phyloP scores from a whole-genome alignment of 2,888 invertebrate genomes.

The Euzophera pinguis region DNA sequence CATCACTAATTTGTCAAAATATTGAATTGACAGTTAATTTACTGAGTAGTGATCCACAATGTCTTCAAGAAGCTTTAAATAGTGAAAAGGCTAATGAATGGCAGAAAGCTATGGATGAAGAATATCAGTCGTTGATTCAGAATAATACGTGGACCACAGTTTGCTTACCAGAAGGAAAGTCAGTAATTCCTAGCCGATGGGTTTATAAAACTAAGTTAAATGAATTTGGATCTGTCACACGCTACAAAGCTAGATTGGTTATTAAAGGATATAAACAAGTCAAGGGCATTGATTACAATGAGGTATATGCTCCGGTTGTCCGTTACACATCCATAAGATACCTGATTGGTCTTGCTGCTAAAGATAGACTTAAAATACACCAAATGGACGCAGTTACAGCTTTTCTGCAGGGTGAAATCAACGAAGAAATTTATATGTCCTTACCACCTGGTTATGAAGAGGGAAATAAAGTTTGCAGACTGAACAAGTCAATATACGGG shows the following conservation, averaged over 20 bases:
- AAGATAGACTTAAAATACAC: background rate
- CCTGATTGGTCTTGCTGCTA: background rate
- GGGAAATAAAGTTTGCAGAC: background rate
- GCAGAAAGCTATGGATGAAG: slow-evolving; percentile 14
- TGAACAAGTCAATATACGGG: slow-evolving; percentile 11
- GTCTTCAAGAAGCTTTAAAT: slow-evolving; percentile 10
- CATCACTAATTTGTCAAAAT: background rate
- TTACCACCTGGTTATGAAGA: background rate
- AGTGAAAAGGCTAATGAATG: slow-evolving; percentile 13
- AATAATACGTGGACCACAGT: slow-evolving; percentile 16
- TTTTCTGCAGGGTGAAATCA: slow-evolving; percentile 18
- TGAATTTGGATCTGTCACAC: background rate
- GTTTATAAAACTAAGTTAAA: background rate
- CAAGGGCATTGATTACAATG: slow-evolving; percentile 17
- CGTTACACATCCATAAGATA: slow-evolving; percentile 14
- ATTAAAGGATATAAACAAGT: slow-evolving; percentile 16
- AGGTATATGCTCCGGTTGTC: slow-evolving; percentile 18
- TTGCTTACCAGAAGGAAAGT: background rate
- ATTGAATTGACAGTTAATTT: background rate
- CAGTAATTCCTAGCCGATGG: background rate
- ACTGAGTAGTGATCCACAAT: background rate
- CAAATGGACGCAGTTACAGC: slow-evolving; percentile 23
- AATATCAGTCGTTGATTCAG: slow-evolving; percentile 15
- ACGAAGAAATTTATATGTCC: background rate
- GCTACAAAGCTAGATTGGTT: slow-evolving; percentile 19